phyloP scores from a whole-genome alignment of 2,888 invertebrate species.

The Tinea pellionella region DNA sequence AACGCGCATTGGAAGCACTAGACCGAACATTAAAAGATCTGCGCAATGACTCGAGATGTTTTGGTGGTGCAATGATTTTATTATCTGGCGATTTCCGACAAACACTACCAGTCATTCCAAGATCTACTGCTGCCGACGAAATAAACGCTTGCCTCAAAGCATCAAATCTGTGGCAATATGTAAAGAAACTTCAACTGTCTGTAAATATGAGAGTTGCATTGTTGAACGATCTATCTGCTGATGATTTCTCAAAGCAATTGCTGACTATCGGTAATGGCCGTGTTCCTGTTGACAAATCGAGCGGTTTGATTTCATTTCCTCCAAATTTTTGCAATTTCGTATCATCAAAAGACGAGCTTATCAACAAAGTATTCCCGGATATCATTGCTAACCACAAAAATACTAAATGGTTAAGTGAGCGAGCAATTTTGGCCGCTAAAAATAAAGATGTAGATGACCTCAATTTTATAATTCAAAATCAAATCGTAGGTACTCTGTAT shows the following conservation, averaged over 20 bases:
- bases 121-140: slow-evolving; percentile 20
- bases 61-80: slow-evolving; percentile 18
- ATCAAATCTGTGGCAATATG: slow-evolving; percentile 21
- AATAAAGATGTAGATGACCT: slow-evolving; percentile 13
- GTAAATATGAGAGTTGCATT: not conserved
- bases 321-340: slow-evolving; percentile 18
- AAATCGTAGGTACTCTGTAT: slow-evolving; percentile 10
- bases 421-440: slow-evolving; percentile 15
- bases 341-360: slow-evolving; percentile 21
- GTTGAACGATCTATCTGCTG: not conserved
- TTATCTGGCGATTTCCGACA: slow-evolving; percentile 20
- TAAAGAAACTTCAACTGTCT: not conserved
- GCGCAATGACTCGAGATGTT: not conserved
- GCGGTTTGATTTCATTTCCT: slow-evolving; percentile 16
- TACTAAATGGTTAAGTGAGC: slow-evolving; percentile 14
- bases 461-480: slow-evolving; percentile 13
- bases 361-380: slow-evolving; percentile 16
- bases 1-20: slow-evolving; percentile 7
- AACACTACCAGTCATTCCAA: slow-evolving; percentile 21
- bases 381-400: slow-evolving; percentile 14
- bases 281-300: slow-evolving; percentile 22
- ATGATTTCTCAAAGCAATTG: not conserved
- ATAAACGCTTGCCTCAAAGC: slow-evolving; percentile 22
- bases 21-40: slow-evolving; percentile 12
- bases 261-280: not conserved